Base-by-base conservation (phyloP, 2,113 vertebrate genomes). In the Colossoma macropomum region DNA sequence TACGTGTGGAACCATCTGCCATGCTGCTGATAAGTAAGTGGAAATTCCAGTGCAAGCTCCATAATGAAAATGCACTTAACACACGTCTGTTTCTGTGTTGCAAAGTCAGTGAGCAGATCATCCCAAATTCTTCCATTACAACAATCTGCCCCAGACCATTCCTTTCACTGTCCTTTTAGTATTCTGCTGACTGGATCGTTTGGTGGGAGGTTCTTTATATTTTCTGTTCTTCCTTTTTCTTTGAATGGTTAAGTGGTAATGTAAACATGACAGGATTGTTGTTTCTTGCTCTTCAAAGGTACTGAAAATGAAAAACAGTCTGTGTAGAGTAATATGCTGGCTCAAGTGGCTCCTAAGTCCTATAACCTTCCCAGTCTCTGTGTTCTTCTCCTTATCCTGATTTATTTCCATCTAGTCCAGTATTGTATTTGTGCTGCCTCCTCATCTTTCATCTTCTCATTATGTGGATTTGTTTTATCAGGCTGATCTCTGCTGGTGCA, bases 1-100 rank as follows among this genome's bases (percentile, higher is more conserved):
- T 85, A 99, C 98, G 0, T 99, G 98, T 83, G 98, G 97, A 19
- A 99, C 98, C 79, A 92, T 99, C 88, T 99, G 98, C 87, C 97
- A 99, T 0, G 97, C 98, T 68, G 98, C 97, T 32, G 98, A 99
- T 92, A 99, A 97, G 98, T 99, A 88, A 94, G 96, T 11, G 30
- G 38, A 76, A 41, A 30, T 10, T 1, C 12, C 11, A 38, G 1
- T 11, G 30, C 65, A 25, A n/a, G 56, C 23, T n/a, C 7, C n/a
- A 25, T 60, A n/a, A 56, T 56, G 3, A n/a, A 0, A 56, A 60
- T n/a, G 21, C 23, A 60, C 1, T 56, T 19, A 2, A 2, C 16
- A 56, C 21, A 23, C 2, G 7, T 52, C 15, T 6, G 41, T 45
- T 45, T n/a, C 34, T 4, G 34, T 38, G 34, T 38, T 38, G 3